phyloP scores from a whole-genome alignment of 2,113 vertebrate species.

The Laticauda colubrina region DNA sequence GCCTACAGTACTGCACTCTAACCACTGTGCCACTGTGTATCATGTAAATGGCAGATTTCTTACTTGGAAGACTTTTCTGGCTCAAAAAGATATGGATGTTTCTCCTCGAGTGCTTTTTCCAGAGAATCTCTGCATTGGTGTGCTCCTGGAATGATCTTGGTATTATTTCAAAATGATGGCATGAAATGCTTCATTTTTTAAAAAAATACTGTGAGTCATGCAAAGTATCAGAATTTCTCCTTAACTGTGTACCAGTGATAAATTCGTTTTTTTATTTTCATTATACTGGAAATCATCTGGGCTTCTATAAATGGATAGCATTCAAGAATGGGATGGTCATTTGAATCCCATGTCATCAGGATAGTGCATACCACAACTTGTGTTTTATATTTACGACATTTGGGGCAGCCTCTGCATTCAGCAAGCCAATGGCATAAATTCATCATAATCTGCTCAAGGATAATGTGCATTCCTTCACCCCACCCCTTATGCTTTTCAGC shows the following conservation, averaged over 20 bases:
- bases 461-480: background rate
- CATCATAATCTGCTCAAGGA: background rate
- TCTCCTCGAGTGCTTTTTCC: background rate
- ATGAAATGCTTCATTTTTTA: background rate
- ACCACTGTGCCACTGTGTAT: background rate
- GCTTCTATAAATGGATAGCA: background rate
- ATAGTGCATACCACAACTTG: background rate
- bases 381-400: background rate
- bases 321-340: conserved; percentile 29
- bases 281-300: conserved; percentile 23
- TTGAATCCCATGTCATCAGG: background rate
- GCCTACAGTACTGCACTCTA: too few species aligned
- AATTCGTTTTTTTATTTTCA: conserved; percentile 35
- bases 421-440: background rate
- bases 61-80: background rate
- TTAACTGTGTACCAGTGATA: conserved; percentile 27
- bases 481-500: conserved; percentile 73
- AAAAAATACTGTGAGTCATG: conserved; percentile 14
- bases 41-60: background rate
- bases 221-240: conserved; percentile 14
- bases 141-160: background rate
- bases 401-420: background rate
- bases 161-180: background rate
- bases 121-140: background rate
- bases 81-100: background rate